phyloP scores from a whole-genome alignment of 2,888 invertebrate species.

The Malthinus seriepunctatus region DNA sequence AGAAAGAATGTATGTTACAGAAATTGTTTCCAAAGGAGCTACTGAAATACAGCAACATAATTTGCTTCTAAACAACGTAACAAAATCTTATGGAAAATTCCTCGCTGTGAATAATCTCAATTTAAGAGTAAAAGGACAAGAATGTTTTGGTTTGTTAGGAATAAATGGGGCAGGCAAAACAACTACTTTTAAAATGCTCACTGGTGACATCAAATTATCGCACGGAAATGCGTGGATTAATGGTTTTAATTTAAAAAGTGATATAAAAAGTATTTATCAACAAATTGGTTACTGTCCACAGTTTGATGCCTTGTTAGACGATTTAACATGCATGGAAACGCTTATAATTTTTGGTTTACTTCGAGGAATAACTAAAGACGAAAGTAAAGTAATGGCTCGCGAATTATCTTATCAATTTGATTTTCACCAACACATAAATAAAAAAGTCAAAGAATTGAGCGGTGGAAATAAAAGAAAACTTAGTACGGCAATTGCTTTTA shows the following conservation, averaged over 20 bases:
- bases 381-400: conserved; percentile 44
- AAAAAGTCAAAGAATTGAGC: conserved; percentile 54
- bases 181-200: conserved; percentile 87
- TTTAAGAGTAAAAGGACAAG: conserved; percentile 64
- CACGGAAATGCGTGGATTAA: conserved; percentile 71
- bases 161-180: conserved; percentile 89
- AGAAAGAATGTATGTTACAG: conserved; percentile 58
- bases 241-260: conserved; percentile 50
- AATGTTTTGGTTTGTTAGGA: conserved; percentile 78
- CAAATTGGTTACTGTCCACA: conserved; percentile 65
- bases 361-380: conserved; percentile 51
- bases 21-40: conserved; percentile 39
- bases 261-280: conserved; percentile 63
- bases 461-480: conserved; percentile 63
- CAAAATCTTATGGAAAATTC: conserved; percentile 72
- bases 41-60: conserved; percentile 53
- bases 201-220: conserved; percentile 72
- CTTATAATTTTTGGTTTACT: conserved; percentile 58
- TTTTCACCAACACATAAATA: conserved; percentile 54
- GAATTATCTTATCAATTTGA: conserved; percentile 53
- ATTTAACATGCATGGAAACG: conserved; percentile 60
- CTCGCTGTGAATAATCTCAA: conserved; percentile 74
- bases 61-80: conserved; percentile 66
- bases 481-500: conserved; percentile 59
- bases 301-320: conserved; percentile 60